Evolutionary conservation across 1,140 invertebrate species (phyloP).

Genomic region (Tetramorium alpestre): DNA sequence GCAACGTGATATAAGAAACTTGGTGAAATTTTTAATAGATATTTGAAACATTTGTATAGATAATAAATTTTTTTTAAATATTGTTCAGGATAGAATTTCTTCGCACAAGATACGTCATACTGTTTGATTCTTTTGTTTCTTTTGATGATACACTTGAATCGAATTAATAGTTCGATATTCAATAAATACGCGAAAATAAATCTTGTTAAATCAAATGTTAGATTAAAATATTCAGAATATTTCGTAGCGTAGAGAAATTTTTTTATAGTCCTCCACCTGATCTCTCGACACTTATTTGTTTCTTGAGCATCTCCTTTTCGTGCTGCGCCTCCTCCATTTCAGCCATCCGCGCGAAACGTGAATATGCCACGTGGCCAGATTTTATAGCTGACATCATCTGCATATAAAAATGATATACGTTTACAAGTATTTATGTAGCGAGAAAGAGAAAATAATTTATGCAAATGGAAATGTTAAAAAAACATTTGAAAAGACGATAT

Average conservation of each 20-base stretch:
- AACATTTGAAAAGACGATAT: not conserved
- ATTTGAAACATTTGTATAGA: not conserved
- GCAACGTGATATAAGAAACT: not conserved
- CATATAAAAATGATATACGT: constrained; percentile 68
- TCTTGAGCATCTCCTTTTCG: constrained; percentile 90
- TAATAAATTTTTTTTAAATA: constrained; percentile 6
- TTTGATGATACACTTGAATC: not conserved
- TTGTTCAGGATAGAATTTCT: constrained; percentile 35
- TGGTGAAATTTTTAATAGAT: not conserved
- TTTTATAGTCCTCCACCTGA: constrained; percentile 96
- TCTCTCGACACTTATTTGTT: constrained; percentile 95
- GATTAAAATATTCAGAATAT: constrained; percentile 27
- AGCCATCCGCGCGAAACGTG: constrained; percentile 95
- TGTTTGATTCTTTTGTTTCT: constrained; percentile 5
- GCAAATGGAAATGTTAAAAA: not conserved
- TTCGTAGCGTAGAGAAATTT: not conserved
- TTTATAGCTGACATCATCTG: constrained; percentile 99
- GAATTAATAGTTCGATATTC: constrained; percentile 14
- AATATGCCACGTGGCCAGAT: constrained; percentile 95
- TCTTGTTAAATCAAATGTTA: not conserved
- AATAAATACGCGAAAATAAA: constrained; percentile 13
- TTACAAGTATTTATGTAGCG: not conserved
- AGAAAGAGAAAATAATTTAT: not conserved
- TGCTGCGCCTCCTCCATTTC: constrained; percentile 95
- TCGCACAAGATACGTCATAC: not conserved